Evolutionary conservation across 1,140 invertebrate genomes (phyloP), one percentile per base, ranked within the genome.

Genomic region (Drosophila sproati): DNA sequence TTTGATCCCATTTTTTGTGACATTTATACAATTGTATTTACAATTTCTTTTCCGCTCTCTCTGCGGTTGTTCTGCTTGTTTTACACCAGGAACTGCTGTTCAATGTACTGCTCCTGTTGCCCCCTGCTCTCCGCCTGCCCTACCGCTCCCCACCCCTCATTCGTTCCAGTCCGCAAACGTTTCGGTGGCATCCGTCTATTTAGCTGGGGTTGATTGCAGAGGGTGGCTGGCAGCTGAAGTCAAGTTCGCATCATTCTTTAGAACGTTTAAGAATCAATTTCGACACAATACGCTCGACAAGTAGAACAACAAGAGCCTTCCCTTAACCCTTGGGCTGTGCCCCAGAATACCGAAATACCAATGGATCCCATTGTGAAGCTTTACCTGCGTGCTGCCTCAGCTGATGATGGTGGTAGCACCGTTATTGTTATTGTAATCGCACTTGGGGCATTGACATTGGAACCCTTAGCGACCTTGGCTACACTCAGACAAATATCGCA

Each of bases 191-290:
- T 20, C 20, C 20, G 20, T 20, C 20, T 20, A 20, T 20, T 20
- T 20, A 20, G 61, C 43, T 69, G 52, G 37, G 62, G 59, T 34
- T 48, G n/a, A 47, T 35, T 34, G 20, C 29, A 4, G 45, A 41
- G 45, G 47, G 29, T 12, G 20, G 39, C 35, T 47, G 43, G 71
- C 37, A 50, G 55, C 45, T 56, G 39, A 77, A 82, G 80, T 82
- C 80, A 82, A 82, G 82, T 75, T 71, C 61, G 70, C 82, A 85
- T 85, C 81, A 85, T 80, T 86, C 82, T 85, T 87, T 82, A 82
- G 69, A 86, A 71, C 82, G 71, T 86, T 86, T 86, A 87, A 86
- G 82, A 87, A 86, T 87, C 82, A 86, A 86, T 86, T 86, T 86
- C 75, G 66, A 62, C 82, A 86, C 82, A 86, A 85, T 80, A 66